Evolutionary conservation across 2,797 vertebrate genomes (phyloP).

Genomic region (Acanthurus tractus): DNA sequence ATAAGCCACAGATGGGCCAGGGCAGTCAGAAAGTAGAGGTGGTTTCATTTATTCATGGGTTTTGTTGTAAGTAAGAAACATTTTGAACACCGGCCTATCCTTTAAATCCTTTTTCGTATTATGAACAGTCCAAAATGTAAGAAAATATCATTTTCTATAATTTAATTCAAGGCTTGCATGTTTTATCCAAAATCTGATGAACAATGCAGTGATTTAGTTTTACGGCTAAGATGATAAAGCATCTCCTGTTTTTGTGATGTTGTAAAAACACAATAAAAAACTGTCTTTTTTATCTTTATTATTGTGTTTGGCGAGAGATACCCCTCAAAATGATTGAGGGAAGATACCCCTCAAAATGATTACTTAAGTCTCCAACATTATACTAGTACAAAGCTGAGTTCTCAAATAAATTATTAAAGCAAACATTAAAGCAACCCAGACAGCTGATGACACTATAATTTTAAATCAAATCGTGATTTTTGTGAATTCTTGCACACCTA

Average conservation of each 20-base stretch:
- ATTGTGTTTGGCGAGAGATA: too few species aligned
- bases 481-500: conserved; percentile 5
- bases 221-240: not conserved
- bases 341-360: not conserved
- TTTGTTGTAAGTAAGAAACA: not conserved
- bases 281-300: not conserved
- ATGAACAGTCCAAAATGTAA: not conserved
- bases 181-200: not conserved
- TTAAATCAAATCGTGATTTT: conserved; percentile 21
- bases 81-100: not conserved
- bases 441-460: not conserved
- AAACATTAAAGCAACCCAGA: not conserved
- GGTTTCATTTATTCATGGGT: not conserved
- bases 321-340: not conserved
- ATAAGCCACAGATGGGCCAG: not conserved
- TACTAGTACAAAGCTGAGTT: not conserved
- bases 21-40: not conserved
- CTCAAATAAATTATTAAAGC: not conserved
- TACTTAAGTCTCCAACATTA: not conserved
- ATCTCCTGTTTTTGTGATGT: not conserved
- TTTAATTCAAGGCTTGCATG: not conserved
- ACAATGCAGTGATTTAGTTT: not conserved
- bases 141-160: not conserved
- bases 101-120: not conserved
- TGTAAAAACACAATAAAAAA: not conserved